phyloP scores from a whole-genome alignment of 2,888 invertebrate genomes.

The Chymomyza fuscimana region DNA sequence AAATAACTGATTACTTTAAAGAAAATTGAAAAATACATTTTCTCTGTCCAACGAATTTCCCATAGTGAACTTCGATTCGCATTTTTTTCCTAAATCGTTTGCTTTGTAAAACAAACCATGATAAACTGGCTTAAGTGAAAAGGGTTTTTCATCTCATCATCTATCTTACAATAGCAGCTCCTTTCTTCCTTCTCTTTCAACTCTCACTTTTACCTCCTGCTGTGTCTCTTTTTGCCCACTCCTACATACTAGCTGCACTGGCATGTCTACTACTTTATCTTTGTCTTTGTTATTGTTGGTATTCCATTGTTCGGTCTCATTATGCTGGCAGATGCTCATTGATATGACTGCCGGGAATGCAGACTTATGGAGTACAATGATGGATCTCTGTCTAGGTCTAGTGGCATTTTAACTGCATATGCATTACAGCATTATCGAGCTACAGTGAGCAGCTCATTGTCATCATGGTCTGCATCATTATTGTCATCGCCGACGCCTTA shows the following conservation, averaged over 20 bases:
- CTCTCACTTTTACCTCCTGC: no score
- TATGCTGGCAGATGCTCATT: not conserved
- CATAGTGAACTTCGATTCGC: no score
- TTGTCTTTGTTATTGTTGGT: not conserved
- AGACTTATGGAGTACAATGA: not conserved
- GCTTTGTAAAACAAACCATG: no score
- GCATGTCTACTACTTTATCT: not conserved
- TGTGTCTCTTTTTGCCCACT: no score
- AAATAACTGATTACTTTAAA: no score
- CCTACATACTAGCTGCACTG: no score
- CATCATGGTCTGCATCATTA: conserved; percentile 6
- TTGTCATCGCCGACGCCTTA: not conserved
- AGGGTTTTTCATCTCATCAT: no score
- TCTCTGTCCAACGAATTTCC: no score
- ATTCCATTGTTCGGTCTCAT: not conserved
- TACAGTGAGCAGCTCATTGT: conserved; percentile 3
- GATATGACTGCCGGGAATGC: not conserved
- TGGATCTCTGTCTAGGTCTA: not conserved
- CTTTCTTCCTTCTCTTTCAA: not conserved
- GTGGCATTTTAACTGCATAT: conserved; percentile 41
- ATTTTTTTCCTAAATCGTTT: no score
- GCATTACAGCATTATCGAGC: conserved; percentile 20
- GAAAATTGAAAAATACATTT: no score
- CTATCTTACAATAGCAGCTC: not conserved
- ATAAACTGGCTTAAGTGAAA: no score